Conservation (phyloP, 2,113 vertebrate species). For the Meles meles region DNA sequence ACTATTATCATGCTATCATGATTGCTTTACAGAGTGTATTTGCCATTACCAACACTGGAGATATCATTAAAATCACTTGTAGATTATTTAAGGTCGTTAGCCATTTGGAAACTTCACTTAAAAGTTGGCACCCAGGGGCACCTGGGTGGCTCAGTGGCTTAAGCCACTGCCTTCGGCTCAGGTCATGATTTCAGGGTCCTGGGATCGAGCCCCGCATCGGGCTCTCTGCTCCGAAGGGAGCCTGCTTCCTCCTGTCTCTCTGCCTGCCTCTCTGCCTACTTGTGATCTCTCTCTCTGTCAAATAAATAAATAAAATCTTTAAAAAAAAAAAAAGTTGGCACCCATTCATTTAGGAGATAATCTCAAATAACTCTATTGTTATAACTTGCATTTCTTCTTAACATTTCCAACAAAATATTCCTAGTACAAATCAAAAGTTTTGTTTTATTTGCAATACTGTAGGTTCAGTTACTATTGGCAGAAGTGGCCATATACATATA, state of each 20-base stretch:
- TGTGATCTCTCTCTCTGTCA: too few relatives aligned
- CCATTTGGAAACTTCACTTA: neutral
- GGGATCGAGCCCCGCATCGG: too few relatives aligned
- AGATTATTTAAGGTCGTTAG: neutral
- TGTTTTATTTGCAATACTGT: neutral
- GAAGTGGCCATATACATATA: neutral
- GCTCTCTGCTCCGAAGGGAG: too few relatives aligned
- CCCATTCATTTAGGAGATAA: neutral
- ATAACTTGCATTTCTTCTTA: neutral
- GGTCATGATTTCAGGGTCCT: too few relatives aligned
- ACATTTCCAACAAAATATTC: neutral
- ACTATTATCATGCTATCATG: neutral
- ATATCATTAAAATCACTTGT: neutral
- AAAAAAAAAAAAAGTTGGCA: neutral
- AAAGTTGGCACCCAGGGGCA: neutral
- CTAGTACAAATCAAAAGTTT: neutral
- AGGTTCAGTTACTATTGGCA: neutral
- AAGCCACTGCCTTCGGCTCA: too few relatives aligned
- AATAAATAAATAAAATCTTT: too few relatives aligned
- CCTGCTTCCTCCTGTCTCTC: too few relatives aligned
- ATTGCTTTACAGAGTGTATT: neutral
- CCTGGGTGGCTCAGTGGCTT: too few relatives aligned
- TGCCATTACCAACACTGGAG: neutral
- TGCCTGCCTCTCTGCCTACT: too few relatives aligned
- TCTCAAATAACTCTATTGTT: neutral